Base-by-base conservation (phyloP, 2,113 vertebrate genomes). In the Nyctibius bracteatus region DNA sequence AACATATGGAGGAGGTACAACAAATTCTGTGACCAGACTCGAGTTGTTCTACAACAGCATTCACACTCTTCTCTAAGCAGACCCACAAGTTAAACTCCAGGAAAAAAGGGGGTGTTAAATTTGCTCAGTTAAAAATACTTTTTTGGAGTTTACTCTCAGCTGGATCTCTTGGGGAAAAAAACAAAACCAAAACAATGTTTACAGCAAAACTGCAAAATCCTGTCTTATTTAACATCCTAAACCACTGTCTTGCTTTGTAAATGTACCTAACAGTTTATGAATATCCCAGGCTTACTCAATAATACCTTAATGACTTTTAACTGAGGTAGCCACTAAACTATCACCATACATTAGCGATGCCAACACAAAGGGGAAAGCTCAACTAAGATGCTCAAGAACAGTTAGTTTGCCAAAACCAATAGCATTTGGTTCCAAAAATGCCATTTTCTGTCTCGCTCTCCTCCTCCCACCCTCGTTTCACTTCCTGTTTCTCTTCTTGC, bases 311-410 rank as follows among this genome's bases (percentile, higher is more conserved):
- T 31, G 55, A 90, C 31, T 81, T 95, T 81, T 75, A 90, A 85
- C n/a, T 81, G 94, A 95, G 92, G 86, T 88, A 92, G 88, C 67
- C 88, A 59, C 66, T 81, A 92, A 79, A 82, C 54, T 23, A 67
- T 37, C 37, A 91, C 33, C 33, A 59, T 33, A 62, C 18, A 72
- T n/a, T 33, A 94, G 43, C 18, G 10, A 77, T 73, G 74, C 67
- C 49, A 91, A 72, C 18, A 66, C 19, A 66, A 49, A 62, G 14
- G n/a, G 23, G 75, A 90, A 88, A 94, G 63, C 28, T 85, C 58
- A 96, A 24, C n/a, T 44, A 51, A 89, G 58, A 58, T n/a, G 31
- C 30, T 89, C 51, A 77, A 83, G 43, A 87, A 84, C 47, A 88
- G 44, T 41, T 52, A 81, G 25, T 30, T 49, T 77, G 49, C 58